Conservation (phyloP, 2,797 vertebrate species). For the Balearica regulorum region DNA sequence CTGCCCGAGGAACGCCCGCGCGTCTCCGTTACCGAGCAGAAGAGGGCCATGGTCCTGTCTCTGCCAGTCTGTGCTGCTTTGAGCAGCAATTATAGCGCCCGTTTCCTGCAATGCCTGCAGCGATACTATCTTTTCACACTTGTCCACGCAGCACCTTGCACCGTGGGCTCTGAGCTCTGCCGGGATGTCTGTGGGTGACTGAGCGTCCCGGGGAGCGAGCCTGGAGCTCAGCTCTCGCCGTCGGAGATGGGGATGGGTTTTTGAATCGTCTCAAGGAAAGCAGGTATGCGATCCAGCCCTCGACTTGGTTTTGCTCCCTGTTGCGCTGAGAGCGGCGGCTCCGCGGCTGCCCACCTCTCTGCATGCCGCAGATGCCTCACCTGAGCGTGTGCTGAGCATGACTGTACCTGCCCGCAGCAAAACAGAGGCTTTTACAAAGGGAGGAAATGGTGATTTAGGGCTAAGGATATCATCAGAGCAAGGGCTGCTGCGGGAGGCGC, state of each 20-base stretch:
- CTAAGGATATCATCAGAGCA: not conserved
- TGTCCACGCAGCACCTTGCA: not conserved
- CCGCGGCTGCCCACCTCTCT: not conserved
- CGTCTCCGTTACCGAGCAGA: rapidly evolving
- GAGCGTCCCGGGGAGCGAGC: rapidly evolving
- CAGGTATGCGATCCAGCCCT: rapidly evolving
- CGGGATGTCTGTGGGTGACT: not conserved
- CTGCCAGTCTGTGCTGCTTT: not conserved
- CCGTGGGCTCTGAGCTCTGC: not conserved
- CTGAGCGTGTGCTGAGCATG: not conserved
- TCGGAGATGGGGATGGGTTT: rapidly evolving
- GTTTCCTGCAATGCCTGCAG: not conserved
- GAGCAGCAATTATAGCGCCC: not conserved
- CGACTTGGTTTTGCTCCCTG: not conserved
- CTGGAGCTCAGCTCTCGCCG: not conserved
- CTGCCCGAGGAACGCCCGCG: rapidly evolving
- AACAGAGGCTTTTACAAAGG: not conserved
- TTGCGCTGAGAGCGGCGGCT: not conserved
- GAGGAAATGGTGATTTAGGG: not conserved
- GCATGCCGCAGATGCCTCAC: not conserved
- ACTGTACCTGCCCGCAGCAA: not conserved
- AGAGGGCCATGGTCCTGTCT: rapidly evolving
- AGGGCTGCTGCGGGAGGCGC: not conserved
- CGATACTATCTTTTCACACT: constrained; percentile 30
- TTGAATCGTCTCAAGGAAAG: not conserved